These are phyloP conservation scores for Todus mexicanus DNA, from an alignment of 2,797 vertebrate genomes.

Conservation along the genomic window DNA sequence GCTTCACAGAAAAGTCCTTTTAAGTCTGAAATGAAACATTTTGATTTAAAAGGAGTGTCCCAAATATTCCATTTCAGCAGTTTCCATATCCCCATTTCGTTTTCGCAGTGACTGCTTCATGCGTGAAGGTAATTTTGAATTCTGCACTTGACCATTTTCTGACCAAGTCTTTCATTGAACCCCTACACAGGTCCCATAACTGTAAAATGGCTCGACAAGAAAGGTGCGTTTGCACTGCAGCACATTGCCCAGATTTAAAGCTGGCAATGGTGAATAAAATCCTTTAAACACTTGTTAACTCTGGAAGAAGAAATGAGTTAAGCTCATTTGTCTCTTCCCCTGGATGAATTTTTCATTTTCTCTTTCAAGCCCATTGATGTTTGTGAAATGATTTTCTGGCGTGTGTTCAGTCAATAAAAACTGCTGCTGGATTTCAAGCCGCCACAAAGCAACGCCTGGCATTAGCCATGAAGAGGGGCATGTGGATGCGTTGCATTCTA, in stretches of 20 bases:
- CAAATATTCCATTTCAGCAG: not conserved
- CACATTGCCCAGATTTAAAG: not conserved
- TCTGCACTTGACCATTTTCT: not conserved
- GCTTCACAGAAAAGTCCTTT: not conserved
- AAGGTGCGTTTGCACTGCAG: not conserved
- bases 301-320: not conserved
- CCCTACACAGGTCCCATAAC: not conserved
- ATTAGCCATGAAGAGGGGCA: not conserved
- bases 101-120: not conserved
- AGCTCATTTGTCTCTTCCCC: slow-evolving; percentile 39
- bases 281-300: slow-evolving; percentile 34
- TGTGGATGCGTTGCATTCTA: not conserved
- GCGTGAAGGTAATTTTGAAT: not conserved
- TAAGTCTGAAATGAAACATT: not conserved
- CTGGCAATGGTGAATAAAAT: not conserved
- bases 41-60: not conserved
- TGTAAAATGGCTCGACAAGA: not conserved
- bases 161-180: not conserved
- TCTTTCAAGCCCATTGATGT: not conserved
- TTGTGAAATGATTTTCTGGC: slow-evolving; percentile 26
- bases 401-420: slow-evolving; percentile 36
- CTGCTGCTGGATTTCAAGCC: not conserved
- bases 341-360: slow-evolving; percentile 42
- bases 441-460: not conserved
- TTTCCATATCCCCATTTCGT: not conserved